These are phyloP conservation scores for Dermatophagoides farinae DNA, from an alignment of 1,140 invertebrate genomes.

Conservation along the genomic window DNA sequence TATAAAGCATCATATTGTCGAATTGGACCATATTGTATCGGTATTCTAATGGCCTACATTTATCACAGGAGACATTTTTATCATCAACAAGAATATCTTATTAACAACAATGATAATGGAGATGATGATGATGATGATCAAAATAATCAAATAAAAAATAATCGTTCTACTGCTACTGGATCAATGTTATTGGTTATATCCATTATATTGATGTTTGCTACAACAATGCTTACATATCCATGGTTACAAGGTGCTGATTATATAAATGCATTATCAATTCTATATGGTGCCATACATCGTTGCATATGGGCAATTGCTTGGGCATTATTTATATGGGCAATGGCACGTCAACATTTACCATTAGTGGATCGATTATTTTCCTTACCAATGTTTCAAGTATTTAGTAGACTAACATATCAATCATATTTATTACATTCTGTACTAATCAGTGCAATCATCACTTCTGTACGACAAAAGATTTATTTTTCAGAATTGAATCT, in stretches of 20 bases:
- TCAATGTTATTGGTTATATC: slow-evolving; percentile 3
- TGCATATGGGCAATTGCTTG: slow-evolving; percentile 21
- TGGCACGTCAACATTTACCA: slow-evolving; percentile 15
- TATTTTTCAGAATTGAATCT: slow-evolving; percentile 4
- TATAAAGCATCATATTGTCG: slow-evolving; percentile 12
- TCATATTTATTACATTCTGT: slow-evolving; percentile 26
- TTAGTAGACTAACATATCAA: slow-evolving; percentile 27
- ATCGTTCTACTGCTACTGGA: background rate
- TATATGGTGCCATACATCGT: slow-evolving; percentile 12
- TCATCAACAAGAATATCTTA: background rate
- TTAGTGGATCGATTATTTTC: background rate
- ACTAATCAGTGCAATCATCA: background rate
- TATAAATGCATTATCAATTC: background rate
- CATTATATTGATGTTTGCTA: background rate
- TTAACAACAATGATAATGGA: too few relatives aligned
- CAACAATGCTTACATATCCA: slow-evolving; percentile 6
- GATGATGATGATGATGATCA: background rate
- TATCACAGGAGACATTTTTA: background rate
- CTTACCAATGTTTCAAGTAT: background rate
- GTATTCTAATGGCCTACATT: slow-evolving; percentile 5
- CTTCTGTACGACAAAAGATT: background rate
- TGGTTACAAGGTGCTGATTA: slow-evolving; percentile 12
- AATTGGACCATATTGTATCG: slow-evolving; percentile 13
- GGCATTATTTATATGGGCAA: slow-evolving; percentile 18
- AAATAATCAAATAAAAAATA: background rate